These are phyloP conservation scores for Chrysodeixis includens DNA, from an alignment of 2,888 invertebrate species.

Conservation along the genomic window DNA sequence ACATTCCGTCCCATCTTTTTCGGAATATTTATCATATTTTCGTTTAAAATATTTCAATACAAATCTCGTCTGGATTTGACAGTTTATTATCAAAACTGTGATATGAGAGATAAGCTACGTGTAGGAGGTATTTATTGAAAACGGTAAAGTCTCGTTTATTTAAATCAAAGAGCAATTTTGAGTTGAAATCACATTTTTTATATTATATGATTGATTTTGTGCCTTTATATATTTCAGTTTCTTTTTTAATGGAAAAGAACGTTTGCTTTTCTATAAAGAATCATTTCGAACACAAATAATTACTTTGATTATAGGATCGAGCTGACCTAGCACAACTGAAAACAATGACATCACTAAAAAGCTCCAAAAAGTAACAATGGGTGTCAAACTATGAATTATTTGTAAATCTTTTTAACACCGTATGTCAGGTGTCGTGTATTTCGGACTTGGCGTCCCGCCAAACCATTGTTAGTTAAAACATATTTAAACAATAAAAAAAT, in stretches of 20 bases:
- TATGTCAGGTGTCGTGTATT: conserved; percentile 71
- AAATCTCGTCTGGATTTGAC: not conserved
- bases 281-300: too few species aligned
- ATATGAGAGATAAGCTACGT: not conserved
- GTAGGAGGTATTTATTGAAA: not conserved
- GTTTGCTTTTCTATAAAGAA: too few species aligned
- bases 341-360: too few species aligned
- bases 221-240: too few species aligned
- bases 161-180: too few species aligned
- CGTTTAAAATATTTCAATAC: too few species aligned
- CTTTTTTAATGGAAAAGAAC: too few species aligned
- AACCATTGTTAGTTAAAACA: conserved; percentile 71
- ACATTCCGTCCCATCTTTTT: not conserved
- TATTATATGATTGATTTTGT: too few species aligned
- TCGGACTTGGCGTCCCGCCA: conserved; percentile 73
- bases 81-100: not conserved
- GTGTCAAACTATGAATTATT: conserved; percentile 57
- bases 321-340: too few species aligned
- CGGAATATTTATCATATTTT: not conserved
- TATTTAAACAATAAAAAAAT: conserved; percentile 64
- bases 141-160: not conserved
- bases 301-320: too few species aligned
- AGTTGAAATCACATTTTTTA: too few species aligned
- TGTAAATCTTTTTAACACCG: conserved; percentile 55
- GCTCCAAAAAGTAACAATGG: conserved; percentile 40